Base-by-base conservation (phyloP, 1,140 invertebrate species). In the Nylanderia fulva region DNA sequence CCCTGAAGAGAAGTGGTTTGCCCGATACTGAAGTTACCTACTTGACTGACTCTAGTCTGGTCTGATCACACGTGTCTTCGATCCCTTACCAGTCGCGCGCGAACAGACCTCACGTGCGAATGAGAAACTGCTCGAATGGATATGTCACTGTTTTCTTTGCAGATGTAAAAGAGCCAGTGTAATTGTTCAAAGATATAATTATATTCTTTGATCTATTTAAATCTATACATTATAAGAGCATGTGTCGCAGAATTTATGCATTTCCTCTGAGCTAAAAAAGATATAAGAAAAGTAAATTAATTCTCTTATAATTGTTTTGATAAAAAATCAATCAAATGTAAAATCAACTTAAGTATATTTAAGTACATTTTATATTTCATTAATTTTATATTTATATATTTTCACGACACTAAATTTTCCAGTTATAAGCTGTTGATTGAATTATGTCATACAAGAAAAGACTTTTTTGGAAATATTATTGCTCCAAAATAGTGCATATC, bases 1-100 rank as follows among this genome's bases (percentile, higher is more conserved):
- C 71, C 68, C 48, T 56, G 84, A 74, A 74, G 42, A 15, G 15
- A n/a, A 63, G 52, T 54, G 58, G 85, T 91, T 90, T 91, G 68
- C 93, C 85, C 92, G 94, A 93, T 94, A 94, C 79, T 83, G 89
- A 91, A 88, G 94, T 90, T 90, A 87, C 85, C 94, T 94, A 90
- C 93, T 90, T 83, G 36, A 63, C 72, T 63, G 45, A 27, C 77
- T 82, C 68, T 15, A 33, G 76, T 58, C 33, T n/a, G 11, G 52
- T 60, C 36, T 15, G 36, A 72, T 45, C 60, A 33, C 36, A 21
- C 21, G 21, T 1, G 64, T 27, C n/a, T 72, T 58, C 6, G 66
- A 72, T 69, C 0, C 7, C 13, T 82, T 82, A 82, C 52, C 77
- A 72, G 27, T 82, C 39, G 76, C 76, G 76, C 76, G 63, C 45